Evolutionary conservation across 1,140 invertebrate genomes (phyloP).

Genomic region (Drosophila nigromelanica): DNA sequence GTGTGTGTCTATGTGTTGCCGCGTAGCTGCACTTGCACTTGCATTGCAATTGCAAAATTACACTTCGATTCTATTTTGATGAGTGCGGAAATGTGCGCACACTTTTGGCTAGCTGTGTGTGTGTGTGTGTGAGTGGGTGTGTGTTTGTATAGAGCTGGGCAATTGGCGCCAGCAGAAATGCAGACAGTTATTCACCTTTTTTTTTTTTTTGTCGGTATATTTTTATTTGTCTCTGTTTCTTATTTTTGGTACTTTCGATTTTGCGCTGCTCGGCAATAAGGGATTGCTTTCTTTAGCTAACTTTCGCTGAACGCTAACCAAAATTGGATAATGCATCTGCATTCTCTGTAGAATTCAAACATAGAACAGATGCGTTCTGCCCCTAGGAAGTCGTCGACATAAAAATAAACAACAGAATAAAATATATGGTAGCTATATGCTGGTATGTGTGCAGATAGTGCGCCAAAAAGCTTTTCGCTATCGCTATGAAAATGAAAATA

Average conservation of each 20-base stretch:
- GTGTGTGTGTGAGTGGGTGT: neutral
- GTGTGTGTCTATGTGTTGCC: slow-evolving; percentile 3
- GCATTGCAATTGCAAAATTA: slow-evolving; percentile 56
- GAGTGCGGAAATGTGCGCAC: slow-evolving; percentile 77
- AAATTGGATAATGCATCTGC: slow-evolving; percentile 35
- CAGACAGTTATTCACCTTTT: slow-evolving; percentile 20
- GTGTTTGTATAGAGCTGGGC: slow-evolving; percentile 9
- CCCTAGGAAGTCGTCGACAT: slow-evolving; percentile 59
- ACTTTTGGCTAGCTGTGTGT: slow-evolving; percentile 40
- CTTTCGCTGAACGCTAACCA: slow-evolving; percentile 32
- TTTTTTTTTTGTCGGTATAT: neutral
- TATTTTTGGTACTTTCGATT: slow-evolving; percentile 55
- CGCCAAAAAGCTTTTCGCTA: slow-evolving; percentile 73
- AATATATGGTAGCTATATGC: slow-evolving; percentile 3
- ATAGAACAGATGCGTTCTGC: slow-evolving; percentile 26
- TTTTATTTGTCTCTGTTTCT: slow-evolving; percentile 13
- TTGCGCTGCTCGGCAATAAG: slow-evolving; percentile 19
- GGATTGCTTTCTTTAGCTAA: slow-evolving; percentile 24
- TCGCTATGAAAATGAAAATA: slow-evolving; percentile 77
- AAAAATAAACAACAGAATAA: slow-evolving; percentile 48
- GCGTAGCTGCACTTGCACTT: slow-evolving; percentile 68
- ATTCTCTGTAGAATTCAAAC: neutral
- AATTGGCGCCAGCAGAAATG: slow-evolving; percentile 44
- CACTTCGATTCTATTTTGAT: slow-evolving; percentile 74
- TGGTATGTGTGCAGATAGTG: slow-evolving; percentile 50